Conservation (phyloP, 2,888 invertebrate species). For the Standfussiana lucernea region DNA sequence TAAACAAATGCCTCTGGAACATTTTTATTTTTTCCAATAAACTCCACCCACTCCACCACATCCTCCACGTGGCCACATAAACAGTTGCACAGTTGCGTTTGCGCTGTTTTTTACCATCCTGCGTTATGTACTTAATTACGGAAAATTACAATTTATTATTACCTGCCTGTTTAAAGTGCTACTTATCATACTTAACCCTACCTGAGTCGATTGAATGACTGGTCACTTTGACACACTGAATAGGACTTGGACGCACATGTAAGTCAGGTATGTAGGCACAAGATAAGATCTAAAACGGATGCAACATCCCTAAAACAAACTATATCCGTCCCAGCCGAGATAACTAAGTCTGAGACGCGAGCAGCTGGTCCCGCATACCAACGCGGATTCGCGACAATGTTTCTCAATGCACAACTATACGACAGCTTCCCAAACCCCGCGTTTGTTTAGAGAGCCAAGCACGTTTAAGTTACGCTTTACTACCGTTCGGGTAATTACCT, state of each 20-base stretch:
- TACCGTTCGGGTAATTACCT: conserved; percentile 44
- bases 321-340: conserved; percentile 66
- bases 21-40: conserved; percentile 26
- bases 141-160: not conserved
- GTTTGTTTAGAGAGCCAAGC: conserved; percentile 48
- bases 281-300: conserved; percentile 50
- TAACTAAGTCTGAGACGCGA: conserved; percentile 63
- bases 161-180: not conserved
- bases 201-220: not conserved
- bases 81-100: not conserved
- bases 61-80: conserved; percentile 40
- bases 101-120: conserved; percentile 23
- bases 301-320: conserved; percentile 63
- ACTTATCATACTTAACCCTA: not conserved
- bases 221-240: not conserved
- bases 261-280: not conserved
- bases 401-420: conserved; percentile 50
- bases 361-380: conserved; percentile 69
- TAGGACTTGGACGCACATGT: too few relatives aligned
- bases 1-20: conserved; percentile 6
- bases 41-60: conserved; percentile 28
- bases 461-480: conserved; percentile 42
- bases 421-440: conserved; percentile 35
- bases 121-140: not conserved
- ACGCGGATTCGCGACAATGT: conserved; percentile 58